Evolutionary conservation across 2,113 vertebrate genomes (phyloP).

Genomic region (Carassius auratus): DNA sequence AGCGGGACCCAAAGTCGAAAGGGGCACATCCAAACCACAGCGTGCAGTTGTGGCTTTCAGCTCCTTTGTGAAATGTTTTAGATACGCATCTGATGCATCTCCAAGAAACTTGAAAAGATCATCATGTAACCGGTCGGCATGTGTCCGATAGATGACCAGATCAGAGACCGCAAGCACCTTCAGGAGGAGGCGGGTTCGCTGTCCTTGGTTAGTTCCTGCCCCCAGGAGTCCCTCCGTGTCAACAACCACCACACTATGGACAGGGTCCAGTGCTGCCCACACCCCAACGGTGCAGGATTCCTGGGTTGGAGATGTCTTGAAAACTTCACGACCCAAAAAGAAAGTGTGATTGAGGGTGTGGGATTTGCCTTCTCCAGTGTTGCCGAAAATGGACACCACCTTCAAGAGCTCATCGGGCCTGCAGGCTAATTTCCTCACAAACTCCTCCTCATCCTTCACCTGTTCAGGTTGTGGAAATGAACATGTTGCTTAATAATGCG

Average conservation of each 20-base stretch:
- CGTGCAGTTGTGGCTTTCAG: constrained; percentile 95
- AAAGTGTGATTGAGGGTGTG: constrained; percentile 98
- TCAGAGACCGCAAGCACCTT: constrained; percentile 97
- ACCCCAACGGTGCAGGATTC: constrained; percentile 98
- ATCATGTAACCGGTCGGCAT: constrained; percentile 95
- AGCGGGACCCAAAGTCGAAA: constrained; percentile 93
- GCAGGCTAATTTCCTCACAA: constrained; percentile 88
- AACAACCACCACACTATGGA: constrained; percentile 89
- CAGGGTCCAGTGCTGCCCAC: constrained; percentile 95
- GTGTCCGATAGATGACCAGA: constrained; percentile 95
- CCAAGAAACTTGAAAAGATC: constrained; percentile 99
- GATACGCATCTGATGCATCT: constrained; percentile 95
- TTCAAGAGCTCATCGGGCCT: constrained; percentile 92
- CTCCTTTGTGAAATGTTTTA: constrained; percentile 96
- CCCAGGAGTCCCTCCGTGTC: constrained; percentile 97
- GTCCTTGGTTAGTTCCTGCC: constrained; percentile 91
- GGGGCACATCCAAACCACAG: constrained; percentile 94
- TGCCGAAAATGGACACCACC: constrained; percentile 98
- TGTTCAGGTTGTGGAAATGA: constrained; percentile 60
- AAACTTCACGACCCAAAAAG: constrained; percentile 95
- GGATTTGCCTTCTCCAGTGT: constrained; percentile 98
- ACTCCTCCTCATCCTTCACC: constrained; percentile 91
- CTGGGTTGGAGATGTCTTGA: constrained; percentile 95
- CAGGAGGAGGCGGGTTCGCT: constrained; percentile 92
- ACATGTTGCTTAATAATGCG: not conserved